Conservation (phyloP, 2,797 vertebrate species). For the Notolabrus celidotus region DNA sequence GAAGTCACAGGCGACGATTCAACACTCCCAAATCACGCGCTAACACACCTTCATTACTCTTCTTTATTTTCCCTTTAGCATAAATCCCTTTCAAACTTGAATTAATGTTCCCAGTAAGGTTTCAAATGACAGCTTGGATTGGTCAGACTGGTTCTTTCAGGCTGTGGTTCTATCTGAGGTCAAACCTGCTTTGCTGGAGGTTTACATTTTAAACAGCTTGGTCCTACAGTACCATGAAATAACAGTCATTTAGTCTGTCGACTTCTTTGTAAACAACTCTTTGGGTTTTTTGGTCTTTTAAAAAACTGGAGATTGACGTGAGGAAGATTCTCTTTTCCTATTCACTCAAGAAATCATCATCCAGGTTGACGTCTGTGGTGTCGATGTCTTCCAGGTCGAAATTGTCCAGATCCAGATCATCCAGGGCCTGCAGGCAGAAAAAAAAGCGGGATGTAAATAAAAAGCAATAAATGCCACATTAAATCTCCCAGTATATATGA, state of each 20-base stretch:
- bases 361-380: conserved; percentile 91
- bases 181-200: neutral
- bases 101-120: too few species aligned
- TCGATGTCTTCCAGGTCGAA: conserved; percentile 94
- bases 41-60: neutral
- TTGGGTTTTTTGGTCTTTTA: conserved; percentile 43
- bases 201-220: neutral
- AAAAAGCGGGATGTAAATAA: neutral
- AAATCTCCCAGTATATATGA: too few species aligned
- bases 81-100: neutral
- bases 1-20: neutral
- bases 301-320: neutral
- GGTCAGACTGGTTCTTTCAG: neutral
- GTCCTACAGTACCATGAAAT: neutral
- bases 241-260: too few species aligned
- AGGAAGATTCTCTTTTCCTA: conserved; percentile 48
- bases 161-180: neutral
- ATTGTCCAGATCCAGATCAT: conserved; percentile 94
- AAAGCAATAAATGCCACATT: too few species aligned
- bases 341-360: conserved; percentile 93
- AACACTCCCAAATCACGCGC: neutral
- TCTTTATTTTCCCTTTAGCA: neutral
- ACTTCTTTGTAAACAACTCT: neutral
- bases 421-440: conserved; percentile 71
- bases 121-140: neutral